phyloP scores from a whole-genome alignment of 2,797 vertebrate genomes.

The Pseudochirops cupreus region DNA sequence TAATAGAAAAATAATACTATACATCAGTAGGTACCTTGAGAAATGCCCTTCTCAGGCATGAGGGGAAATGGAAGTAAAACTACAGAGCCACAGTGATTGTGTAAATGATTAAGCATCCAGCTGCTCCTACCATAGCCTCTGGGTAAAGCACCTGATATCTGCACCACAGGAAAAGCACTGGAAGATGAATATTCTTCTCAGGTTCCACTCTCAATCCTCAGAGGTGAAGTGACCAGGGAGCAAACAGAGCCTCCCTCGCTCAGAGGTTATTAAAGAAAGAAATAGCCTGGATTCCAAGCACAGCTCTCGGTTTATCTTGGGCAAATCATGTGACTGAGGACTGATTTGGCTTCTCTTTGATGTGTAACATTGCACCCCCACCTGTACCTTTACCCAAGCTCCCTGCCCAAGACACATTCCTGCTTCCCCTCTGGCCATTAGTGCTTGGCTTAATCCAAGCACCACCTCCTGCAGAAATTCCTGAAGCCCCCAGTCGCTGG shows the following conservation, averaged over 20 bases:
- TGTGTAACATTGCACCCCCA: no score
- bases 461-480: not conserved
- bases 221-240: not conserved
- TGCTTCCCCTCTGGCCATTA: no score
- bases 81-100: no score
- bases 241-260: not conserved
- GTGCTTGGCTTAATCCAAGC: no score
- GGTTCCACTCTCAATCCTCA: not conserved
- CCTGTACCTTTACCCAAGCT: no score
- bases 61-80: no score
- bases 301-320: not conserved
- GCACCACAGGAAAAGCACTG: no score
- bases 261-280: conserved; percentile 2
- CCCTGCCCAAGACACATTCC: no score
- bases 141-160: not conserved
- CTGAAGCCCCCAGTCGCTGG: not conserved
- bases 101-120: not conserved
- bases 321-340: not conserved
- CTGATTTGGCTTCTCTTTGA: not conserved
- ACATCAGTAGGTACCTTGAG: no score
- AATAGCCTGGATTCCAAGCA: not conserved
- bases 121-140: not conserved
- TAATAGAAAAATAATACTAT: no score
- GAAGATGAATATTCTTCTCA: not conserved
- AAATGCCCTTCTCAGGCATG: no score